Evolutionary conservation across 2,113 vertebrate species (phyloP), one percentile per base, ranked within the genome.

Genomic region (Tursiops truncatus): DNA sequence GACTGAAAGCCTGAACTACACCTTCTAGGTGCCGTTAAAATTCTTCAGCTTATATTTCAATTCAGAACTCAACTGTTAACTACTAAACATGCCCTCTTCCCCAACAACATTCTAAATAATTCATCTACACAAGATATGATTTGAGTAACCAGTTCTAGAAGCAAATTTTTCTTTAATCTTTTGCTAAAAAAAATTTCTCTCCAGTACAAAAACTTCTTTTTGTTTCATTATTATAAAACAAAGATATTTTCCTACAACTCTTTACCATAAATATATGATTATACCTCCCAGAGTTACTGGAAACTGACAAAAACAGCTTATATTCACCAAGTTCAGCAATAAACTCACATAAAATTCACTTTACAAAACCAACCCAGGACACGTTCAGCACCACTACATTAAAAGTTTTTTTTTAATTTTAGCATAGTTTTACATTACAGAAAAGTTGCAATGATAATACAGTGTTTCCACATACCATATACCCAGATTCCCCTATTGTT

Each of bases 81-180:
- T 33, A 84, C 25, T 79, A 94, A 83, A 76, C 31, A 71, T 10
- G 25, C 15, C 38, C n/a, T 68, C 17, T 41, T 81, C 21, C 13
- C 50, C 56, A 88, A 65, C 7, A 80, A 91, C 41, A 90, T n/a
- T 56, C 26, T 70, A 89, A 96, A 67, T 44, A 94, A 96, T 91
- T 87, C 58, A 60, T 50, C 21, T 18, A 41, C 41, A 80, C 28
- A 79, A 82, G 44, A 74, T n/a, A 80, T 10, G 5, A 87, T 68
- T 82, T 87, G 17, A 86, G 17, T 47, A 91, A 87, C 8, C 28
- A 81, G 26, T 68, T 28, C 17, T 28, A 28, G 26, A 92, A 74
- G 28, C 2, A 92, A 96, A 12, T 21, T 80, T 58, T 60, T 92
- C 63, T 83, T 91, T 79, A 85, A 85, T 77, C 33, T 36, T 60